These are phyloP conservation scores for Esox lucius DNA, from an alignment of 2,797 vertebrate genomes.

Conservation along the genomic window DNA sequence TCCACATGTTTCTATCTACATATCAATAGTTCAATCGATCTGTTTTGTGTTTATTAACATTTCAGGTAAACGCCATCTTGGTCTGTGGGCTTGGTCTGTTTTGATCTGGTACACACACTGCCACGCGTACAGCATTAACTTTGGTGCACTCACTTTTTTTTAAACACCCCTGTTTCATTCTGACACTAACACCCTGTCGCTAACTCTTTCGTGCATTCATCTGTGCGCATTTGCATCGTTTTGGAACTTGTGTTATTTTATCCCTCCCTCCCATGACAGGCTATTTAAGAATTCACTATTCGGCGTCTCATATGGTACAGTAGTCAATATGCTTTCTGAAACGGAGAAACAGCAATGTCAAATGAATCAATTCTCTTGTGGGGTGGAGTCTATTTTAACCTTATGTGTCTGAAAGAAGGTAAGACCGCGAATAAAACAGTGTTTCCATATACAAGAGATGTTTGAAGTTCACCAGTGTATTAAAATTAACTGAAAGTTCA, in stretches of 20 bases:
- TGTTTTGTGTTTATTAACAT: conserved; percentile 34
- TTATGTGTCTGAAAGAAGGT: not conserved
- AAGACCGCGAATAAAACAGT: not conserved
- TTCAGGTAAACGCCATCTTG: conserved; percentile 62
- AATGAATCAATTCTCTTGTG: not conserved
- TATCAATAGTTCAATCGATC: conserved; percentile 7
- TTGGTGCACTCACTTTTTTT: conserved; percentile 32
- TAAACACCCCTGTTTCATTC: not conserved
- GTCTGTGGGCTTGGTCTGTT: conserved; percentile 85
- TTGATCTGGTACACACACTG: conserved; percentile 89
- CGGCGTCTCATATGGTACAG: not conserved
- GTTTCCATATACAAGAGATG: not conserved
- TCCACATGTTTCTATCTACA: conserved; percentile 15
- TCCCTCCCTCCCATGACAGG: not conserved
- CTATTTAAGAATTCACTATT: not conserved
- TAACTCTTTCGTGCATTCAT: not conserved
- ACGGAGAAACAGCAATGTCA: not conserved
- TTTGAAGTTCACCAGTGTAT: not conserved
- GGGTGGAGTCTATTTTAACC: not conserved
- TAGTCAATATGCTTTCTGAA: not conserved
- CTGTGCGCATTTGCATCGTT: not conserved
- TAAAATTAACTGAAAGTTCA: not conserved
- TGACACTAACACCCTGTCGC: not conserved
- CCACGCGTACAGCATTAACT: conserved; percentile 91
- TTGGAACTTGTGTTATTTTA: conserved; percentile 6